A percentile compares a stretch with the other conserved stretches of the same genome.
Evolutionary conservation across 2,797 vertebrate genomes (phyloP).

Genomic region (Gobio occitaniae): DNA sequence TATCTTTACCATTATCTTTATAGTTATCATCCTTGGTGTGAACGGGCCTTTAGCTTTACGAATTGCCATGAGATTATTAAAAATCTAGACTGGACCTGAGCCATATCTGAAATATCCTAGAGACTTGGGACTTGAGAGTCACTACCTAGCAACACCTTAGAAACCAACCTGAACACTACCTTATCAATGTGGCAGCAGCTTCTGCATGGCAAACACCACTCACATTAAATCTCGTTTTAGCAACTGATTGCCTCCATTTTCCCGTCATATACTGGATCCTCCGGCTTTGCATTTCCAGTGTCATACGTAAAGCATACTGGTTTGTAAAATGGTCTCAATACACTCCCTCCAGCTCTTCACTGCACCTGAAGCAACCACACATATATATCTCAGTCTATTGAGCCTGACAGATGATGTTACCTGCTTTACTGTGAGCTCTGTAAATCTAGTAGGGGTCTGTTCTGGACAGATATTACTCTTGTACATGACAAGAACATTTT

Average conservation of each 20-base stretch:
- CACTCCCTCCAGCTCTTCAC: constrained; percentile 12
- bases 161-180: neutral
- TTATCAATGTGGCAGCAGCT: neutral
- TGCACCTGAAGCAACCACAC: constrained; percentile 14
- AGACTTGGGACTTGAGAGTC: neutral
- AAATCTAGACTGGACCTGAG: neutral
- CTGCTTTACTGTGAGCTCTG: neutral
- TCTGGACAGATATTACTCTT: constrained; percentile 36
- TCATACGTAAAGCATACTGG: neutral
- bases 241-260: constrained; percentile 7
- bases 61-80: neutral
- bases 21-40: too few relatives aligned
- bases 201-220: neutral
- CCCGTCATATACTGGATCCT: neutral
- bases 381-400: constrained; percentile 18
- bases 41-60: too few relatives aligned
- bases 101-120: neutral
- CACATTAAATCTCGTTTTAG: neutral
- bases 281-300: neutral
- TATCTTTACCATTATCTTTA: too few relatives aligned
- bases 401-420: constrained; percentile 16
- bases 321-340: neutral
- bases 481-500: constrained; percentile 20
- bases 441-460: constrained; percentile 24
- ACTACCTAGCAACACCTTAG: neutral